Percentiles rank a stretch among this genome's conserved stretches.
phyloP scores from a whole-genome alignment of 2,888 invertebrate species.

The Terebella lapidaria region DNA sequence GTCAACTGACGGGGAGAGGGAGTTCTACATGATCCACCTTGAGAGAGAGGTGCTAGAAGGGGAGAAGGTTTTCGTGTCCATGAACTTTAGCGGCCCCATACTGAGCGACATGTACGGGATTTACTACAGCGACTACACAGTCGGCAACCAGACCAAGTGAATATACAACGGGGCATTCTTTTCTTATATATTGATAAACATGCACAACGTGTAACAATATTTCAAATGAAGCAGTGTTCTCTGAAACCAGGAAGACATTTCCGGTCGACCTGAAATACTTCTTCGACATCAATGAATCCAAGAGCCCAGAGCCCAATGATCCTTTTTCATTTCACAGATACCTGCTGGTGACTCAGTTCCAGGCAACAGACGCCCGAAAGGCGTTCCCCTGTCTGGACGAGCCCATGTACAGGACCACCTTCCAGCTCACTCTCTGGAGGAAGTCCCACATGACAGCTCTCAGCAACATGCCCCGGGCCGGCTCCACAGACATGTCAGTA shows the following conservation, averaged over 20 bases:
- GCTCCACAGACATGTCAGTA: not conserved
- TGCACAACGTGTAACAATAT: too few relatives aligned
- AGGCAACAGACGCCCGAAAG: constrained; percentile 6
- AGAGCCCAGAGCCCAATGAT: too few relatives aligned
- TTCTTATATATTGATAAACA: not conserved
- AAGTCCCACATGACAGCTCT: not conserved
- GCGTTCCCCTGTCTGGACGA: constrained; percentile 12
- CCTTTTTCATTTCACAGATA: too few relatives aligned
- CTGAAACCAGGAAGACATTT: too few relatives aligned
- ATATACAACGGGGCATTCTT: not conserved
- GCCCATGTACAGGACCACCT: constrained; percentile 2
- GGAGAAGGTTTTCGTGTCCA: not conserved
- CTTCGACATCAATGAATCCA: too few relatives aligned
- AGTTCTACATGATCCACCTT: not conserved
- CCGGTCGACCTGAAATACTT: too few relatives aligned
- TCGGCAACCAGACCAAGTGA: not conserved
- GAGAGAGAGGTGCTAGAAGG: not conserved
- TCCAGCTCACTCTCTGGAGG: not conserved
- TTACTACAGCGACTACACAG: constrained; percentile 3
- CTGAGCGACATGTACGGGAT: not conserved
- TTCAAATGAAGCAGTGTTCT: too few relatives aligned
- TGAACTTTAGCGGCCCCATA: not conserved
- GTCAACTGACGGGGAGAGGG: not conserved
- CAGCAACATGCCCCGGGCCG: constrained; percentile 1
- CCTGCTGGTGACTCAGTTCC: constrained; percentile 5